Evolutionary conservation across 2,888 invertebrate genomes (phyloP), one percentile per base, ranked within the genome.

Genomic region (Drosophila kanekoi): DNA sequence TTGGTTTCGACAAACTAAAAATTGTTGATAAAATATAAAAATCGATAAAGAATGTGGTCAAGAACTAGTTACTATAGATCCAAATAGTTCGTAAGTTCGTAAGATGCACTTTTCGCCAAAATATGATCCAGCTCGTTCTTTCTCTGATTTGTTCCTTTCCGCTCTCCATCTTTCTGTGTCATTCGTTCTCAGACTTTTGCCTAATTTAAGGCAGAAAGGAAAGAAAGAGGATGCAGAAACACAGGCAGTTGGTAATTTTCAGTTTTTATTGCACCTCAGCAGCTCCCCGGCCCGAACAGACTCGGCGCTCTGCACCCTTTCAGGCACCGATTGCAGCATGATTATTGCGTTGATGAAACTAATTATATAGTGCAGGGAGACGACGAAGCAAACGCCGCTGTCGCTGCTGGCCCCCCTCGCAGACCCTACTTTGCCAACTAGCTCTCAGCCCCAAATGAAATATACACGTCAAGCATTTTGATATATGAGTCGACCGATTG

Each of bases 311-410:
- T 41, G 35, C 49, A 9, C 23, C 51, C 40, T 63, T 51, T 44
- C 32, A 23, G 53, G 52, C 78, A 78, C 28, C 81, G 79, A 80
- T 89, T 87, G 77, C 78, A 56, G 73, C 82, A 76, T 87, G 89
- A 87, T 87, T 89, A 81, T 87, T 87, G 83, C 79, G 81, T 68
- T 87, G 86, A 87, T 81, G 87, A 71, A 86, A 77, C 87, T 87
- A 87, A 87, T 89, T 87, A 87, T 82, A 87, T 75, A 66, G 83
- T 71, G 72, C 74, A 76, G 52, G 40, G 52, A 62, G 73, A 63
- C 48, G 78, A 32, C 11, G 28, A 35, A 28, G 35, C 33, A n/a
- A 45, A 47, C 41, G 35, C 6, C 45, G 20, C 38, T 28, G 8
- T 23, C 56, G 47, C 18, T 4, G 37, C 32, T 32, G 38, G 9